phyloP scores from a whole-genome alignment of 2,113 vertebrate species.

The Lagopus muta region DNA sequence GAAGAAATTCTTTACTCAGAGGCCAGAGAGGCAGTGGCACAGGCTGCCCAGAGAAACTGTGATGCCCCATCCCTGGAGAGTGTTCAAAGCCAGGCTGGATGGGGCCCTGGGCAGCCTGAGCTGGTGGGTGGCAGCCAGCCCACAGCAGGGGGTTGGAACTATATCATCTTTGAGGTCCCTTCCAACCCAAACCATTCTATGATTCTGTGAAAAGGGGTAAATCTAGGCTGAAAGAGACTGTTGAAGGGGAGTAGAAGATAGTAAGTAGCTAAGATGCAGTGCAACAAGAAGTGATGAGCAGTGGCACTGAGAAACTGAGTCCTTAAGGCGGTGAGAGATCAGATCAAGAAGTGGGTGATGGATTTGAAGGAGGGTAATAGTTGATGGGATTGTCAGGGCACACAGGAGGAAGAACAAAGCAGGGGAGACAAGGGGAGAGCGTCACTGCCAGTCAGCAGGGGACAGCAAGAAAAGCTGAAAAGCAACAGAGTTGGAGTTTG shows the following conservation, averaged over 20 bases:
- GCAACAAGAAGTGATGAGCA: background rate
- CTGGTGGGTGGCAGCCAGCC: no score
- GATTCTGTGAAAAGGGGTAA: background rate
- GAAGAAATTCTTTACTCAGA: no score
- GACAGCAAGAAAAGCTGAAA: background rate
- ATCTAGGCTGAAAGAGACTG: background rate
- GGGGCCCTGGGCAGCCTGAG: no score
- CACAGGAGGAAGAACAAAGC: background rate
- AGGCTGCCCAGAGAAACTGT: no score
- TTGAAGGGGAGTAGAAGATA: background rate
- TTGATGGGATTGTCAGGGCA: fast-evolving
- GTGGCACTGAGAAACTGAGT: background rate
- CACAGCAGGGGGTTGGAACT: no score
- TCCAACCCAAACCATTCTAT: no score
- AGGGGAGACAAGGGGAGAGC: background rate
- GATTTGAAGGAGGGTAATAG: background rate
- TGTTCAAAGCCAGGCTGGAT: no score
- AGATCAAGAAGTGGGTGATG: background rate
- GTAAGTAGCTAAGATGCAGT: background rate
- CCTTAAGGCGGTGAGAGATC: background rate
- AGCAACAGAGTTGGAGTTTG: background rate
- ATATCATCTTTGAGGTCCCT: no score
- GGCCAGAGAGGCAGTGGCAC: no score
- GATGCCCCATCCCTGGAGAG: no score
- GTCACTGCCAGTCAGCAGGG: background rate